Evolutionary conservation across 2,797 vertebrate species (phyloP).

Genomic region (Pelochelys cantorii): DNA sequence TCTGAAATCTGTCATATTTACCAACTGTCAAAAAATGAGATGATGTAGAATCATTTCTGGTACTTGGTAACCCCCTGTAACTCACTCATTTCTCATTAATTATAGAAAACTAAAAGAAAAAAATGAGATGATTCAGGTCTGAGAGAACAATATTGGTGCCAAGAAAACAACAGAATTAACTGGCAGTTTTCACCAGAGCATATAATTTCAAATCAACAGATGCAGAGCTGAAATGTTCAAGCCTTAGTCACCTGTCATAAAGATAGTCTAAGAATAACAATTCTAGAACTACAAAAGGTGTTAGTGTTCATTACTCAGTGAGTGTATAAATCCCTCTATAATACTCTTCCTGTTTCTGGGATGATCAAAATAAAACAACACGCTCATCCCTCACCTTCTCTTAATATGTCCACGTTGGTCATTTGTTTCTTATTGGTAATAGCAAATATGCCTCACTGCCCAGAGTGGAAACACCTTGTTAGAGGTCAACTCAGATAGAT

Average conservation of each 20-base stretch:
- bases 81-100: background rate
- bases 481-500: background rate
- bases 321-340: background rate
- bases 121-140: background rate
- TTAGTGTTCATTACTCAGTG: background rate
- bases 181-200: slow-evolving; percentile 1
- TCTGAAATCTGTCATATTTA: background rate
- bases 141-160: background rate
- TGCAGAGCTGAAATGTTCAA: background rate
- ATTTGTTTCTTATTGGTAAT: background rate
- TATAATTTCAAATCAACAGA: background rate
- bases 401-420: background rate
- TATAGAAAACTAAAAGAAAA: slow-evolving; percentile 20
- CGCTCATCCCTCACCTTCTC: background rate
- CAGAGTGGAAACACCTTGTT: background rate
- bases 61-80: background rate
- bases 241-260: background rate
- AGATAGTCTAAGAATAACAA: background rate
- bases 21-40: background rate
- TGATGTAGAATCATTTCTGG: background rate
- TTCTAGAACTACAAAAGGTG: background rate
- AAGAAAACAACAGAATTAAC: background rate
- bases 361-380: background rate
- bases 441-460: background rate
- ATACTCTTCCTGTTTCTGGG: background rate